phyloP scores from a whole-genome alignment of 2,113 vertebrate species.

The Haemorhous mexicanus region DNA sequence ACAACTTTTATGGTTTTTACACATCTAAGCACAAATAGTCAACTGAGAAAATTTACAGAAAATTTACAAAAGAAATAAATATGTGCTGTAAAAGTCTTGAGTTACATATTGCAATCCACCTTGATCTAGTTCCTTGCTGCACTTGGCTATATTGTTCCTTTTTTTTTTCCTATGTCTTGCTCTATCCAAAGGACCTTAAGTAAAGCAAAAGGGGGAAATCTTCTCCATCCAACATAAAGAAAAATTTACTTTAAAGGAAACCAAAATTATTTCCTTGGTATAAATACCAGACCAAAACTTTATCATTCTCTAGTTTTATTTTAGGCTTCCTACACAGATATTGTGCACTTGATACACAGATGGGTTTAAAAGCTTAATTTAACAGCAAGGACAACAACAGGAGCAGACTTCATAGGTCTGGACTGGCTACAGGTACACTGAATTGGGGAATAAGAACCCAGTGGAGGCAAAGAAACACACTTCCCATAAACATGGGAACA shows the following conservation, averaged over 20 bases:
- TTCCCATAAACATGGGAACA: background rate
- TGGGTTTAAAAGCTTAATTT: background rate
- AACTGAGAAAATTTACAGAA: background rate
- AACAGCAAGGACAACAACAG: background rate
- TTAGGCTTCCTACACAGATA: background rate
- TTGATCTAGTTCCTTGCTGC: background rate
- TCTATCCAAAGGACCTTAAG: background rate
- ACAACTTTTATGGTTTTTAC: background rate
- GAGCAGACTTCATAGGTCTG: background rate
- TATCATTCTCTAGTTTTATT: background rate
- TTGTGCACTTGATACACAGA: background rate
- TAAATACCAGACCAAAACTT: background rate
- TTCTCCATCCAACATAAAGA: background rate
- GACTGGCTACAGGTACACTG: background rate
- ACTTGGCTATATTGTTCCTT: background rate
- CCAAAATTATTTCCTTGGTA: background rate
- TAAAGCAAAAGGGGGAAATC: background rate
- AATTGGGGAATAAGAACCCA: background rate
- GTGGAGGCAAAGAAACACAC: background rate
- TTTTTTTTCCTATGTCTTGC: background rate
- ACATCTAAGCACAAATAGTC: background rate
- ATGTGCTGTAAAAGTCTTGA: background rate
- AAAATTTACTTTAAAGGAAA: background rate
- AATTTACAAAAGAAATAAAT: background rate
- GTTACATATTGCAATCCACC: background rate